Conservation (phyloP, 2,113 vertebrate species). For the Cephalopholis sonnerati region DNA sequence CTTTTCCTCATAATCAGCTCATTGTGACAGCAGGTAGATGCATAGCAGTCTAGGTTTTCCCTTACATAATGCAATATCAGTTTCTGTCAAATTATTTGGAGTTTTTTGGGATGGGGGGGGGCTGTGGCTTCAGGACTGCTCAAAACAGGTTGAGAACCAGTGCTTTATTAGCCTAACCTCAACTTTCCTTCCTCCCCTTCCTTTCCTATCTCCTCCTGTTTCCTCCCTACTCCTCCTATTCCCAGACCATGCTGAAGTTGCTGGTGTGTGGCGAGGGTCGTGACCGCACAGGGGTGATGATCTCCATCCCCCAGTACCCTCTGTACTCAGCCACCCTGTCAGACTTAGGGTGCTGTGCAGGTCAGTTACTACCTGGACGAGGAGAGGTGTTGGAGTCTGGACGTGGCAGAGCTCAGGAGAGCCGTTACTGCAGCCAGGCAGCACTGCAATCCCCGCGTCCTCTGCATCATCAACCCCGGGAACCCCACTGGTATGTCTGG, state of each 20-base stretch:
- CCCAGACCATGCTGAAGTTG: conserved; percentile 90
- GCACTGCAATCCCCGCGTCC: conserved; percentile 87
- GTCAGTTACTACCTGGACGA: conserved; percentile 92
- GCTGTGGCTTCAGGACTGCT: too few relatives aligned
- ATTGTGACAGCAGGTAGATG: too few relatives aligned
- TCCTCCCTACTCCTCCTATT: background rate
- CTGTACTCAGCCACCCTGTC: conserved; percentile 92
- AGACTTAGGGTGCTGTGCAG: conserved; percentile 87
- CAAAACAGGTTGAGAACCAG: too few relatives aligned
- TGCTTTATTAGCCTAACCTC: background rate
- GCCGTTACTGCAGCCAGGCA: conserved; percentile 82
- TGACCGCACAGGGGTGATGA: conserved; percentile 88
- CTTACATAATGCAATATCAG: too few relatives aligned
- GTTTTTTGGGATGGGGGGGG: too few relatives aligned
- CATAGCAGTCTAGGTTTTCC: too few relatives aligned
- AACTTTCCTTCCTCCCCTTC: background rate
- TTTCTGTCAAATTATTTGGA: too few relatives aligned
- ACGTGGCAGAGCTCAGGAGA: conserved; percentile 85
- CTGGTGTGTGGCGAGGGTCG: conserved; percentile 87
- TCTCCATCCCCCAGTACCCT: conserved; percentile 95
- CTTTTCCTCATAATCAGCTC: too few relatives aligned
- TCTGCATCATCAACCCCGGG: conserved; percentile 95
- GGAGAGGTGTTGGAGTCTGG: conserved; percentile 89
- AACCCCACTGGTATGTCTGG: conserved; percentile 90
- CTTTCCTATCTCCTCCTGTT: background rate